Base-by-base conservation (phyloP, 2,888 invertebrate genomes). In the Desoria tigrina region DNA sequence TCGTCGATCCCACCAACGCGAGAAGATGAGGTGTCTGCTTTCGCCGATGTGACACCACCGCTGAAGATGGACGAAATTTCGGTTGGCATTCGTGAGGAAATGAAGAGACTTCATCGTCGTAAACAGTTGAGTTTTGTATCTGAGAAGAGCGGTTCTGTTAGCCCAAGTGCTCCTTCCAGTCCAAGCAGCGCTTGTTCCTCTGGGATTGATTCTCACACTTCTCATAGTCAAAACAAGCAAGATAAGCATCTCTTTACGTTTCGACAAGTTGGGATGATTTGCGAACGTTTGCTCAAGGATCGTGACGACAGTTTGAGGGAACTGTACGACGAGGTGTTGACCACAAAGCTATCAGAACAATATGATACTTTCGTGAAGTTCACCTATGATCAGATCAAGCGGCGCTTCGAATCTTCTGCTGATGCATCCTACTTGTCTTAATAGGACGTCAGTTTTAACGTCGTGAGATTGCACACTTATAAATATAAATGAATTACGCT, bases 341-440 rank as follows among this genome's bases (percentile, higher is more conserved):
- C 89, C 80, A 87, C 86, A 80, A 97, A 97, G 83, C 86, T 99
- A 77, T 92, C 95, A 69, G 98, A 98, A 84, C 97, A 45, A 83
- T 98, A 98, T 80, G 96, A 98, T 82, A 93, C 96, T 79, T 98
- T 98, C 82, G 94, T 97, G 72, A 94, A 94, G 83, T 98, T 98
- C 83, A 97, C 97, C 77, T 90, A 93, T 78, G 98, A 98, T 84
- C 97, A 98, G 85, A 90, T 98, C 79, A 91, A 91, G 80, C 88
- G 86, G 82, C 86, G 87, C 78, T 88, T 82, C 77, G 81, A 81
- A 68, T 79, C 76, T 69, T 75, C 77, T 60, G 74, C 78, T 49
- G 77, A 77, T 59, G 81, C 81, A 39, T 73, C 73, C 21, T 73
- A 73, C 42, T 62, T 73, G 49, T 73, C 73, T 39, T 73, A 73